Evolutionary conservation across 2,888 invertebrate species (phyloP), one percentile per base, ranked within the genome.

Genomic region (Boloria selene): DNA sequence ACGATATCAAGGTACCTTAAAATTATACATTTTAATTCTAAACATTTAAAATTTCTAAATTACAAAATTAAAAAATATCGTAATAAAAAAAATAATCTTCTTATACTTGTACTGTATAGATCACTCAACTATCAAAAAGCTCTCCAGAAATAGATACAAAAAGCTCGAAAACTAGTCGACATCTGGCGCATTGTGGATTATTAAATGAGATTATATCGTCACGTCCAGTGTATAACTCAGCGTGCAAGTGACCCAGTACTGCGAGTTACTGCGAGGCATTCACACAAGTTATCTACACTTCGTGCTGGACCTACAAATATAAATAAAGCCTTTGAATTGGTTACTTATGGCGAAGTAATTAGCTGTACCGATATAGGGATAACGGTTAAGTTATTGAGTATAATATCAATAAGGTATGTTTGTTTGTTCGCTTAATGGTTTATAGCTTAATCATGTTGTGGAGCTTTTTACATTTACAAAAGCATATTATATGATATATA

Each of bases 301-400:
- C 67, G 63, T 67, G 67, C 59, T 18, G 76, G 74, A 74, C 72
- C 68, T 31, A 61, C 72, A 80, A 77, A 80, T 81, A 79, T 78
- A 77, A 80, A 80, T 80, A 77, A 74, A 74, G 70, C 61, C 68
- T 52, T 63, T 62, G 65, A 67, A 50, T 45, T 56, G n/a, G 45
- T 13, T 56, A 7, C 44, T 56, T 56, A 56, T 56, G 44, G 22
- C 45, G 22, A 56, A 45, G 56, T 26, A 56, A 56, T 56, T 56
- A 56, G 18, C 22, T 13, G n/a, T 38, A 22, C 22, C 38, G 17
- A 4, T 54, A 3, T 17, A 18, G 4, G 16, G 31, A 38, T 10
- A 38, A 38, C 31, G 10, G 31, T 38, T 38, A 38, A 38, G 31
- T 38, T 38, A 38, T 38, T 7, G 7, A 10, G 31, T 38, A 2